Evolutionary conservation across 2,888 invertebrate species (phyloP).

Genomic region (Silvanus unidentatus): DNA sequence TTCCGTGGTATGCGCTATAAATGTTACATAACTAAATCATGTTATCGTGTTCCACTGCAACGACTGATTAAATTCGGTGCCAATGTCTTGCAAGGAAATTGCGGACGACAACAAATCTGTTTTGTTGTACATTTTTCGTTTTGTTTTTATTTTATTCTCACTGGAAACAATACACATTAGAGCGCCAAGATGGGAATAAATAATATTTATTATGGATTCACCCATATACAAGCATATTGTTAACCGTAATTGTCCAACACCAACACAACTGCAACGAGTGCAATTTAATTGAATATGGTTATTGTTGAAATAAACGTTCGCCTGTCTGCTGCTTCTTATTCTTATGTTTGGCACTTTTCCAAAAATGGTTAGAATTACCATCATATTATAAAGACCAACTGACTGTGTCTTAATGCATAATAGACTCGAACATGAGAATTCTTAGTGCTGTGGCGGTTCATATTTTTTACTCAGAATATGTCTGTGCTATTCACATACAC

Average conservation of each 20-base stretch:
- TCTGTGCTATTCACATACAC: too few relatives aligned
- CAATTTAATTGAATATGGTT: constrained; percentile 31
- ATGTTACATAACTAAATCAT: constrained; percentile 1
- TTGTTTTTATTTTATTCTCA: too few relatives aligned
- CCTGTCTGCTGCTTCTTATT: constrained; percentile 11
- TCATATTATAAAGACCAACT: constrained; percentile 34
- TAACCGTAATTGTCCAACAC: constrained; percentile 19
- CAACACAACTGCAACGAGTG: constrained; percentile 13
- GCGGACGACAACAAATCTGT: too few relatives aligned
- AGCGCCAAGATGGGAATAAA: too few relatives aligned
- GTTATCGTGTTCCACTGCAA: background rate
- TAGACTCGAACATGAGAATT: constrained; percentile 28
- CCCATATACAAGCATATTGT: too few relatives aligned
- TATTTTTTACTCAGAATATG: constrained; percentile 14
- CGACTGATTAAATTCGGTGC: background rate
- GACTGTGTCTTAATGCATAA: constrained; percentile 33
- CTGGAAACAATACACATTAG: too few relatives aligned
- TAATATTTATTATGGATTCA: too few relatives aligned
- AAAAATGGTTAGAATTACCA: constrained; percentile 31
- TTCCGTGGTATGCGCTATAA: constrained; percentile 1
- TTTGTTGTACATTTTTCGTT: too few relatives aligned
- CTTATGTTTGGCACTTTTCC: constrained; percentile 10
- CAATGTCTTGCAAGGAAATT: background rate
- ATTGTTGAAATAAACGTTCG: constrained; percentile 27
- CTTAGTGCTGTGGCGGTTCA: constrained; percentile 22